These are phyloP conservation scores for Sparidentex hasta DNA, from an alignment of 2,797 vertebrate species.

Conservation along the genomic window DNA sequence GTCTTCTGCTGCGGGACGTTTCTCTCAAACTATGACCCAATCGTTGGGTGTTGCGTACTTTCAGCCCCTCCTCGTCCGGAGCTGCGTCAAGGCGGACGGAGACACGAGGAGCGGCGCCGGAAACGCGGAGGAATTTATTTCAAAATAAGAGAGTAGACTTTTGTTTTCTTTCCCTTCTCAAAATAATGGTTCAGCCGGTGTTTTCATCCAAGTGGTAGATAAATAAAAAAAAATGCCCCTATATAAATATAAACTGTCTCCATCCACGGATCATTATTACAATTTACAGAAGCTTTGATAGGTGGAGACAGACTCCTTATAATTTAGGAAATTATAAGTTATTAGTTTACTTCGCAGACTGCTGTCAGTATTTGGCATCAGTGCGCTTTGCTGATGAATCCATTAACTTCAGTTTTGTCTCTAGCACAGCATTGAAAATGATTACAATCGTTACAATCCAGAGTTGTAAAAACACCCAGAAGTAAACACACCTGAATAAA, in stretches of 20 bases:
- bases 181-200: background rate
- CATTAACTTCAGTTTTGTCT: background rate
- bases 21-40: slow-evolving; percentile 78
- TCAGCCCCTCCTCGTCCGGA: slow-evolving; percentile 71
- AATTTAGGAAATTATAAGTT: no score
- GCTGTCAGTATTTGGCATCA: background rate
- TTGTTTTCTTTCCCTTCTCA: background rate
- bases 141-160: slow-evolving; percentile 52
- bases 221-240: no score
- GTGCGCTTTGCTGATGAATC: background rate
- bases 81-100: slow-evolving; percentile 19
- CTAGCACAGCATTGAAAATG: background rate
- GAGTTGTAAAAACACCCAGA: no score
- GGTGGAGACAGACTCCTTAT: background rate
- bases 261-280: no score
- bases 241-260: no score
- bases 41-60: slow-evolving; percentile 73
- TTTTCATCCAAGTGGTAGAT: background rate
- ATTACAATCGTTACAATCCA: background rate
- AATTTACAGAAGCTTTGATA: background rate
- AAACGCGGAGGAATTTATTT: background rate
- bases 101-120: slow-evolving; percentile 6
- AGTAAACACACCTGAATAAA: no score
- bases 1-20: slow-evolving; percentile 77
- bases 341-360: background rate